phyloP scores from a whole-genome alignment of 2,113 vertebrate species.

The Chiloscyllium plagiosum region DNA sequence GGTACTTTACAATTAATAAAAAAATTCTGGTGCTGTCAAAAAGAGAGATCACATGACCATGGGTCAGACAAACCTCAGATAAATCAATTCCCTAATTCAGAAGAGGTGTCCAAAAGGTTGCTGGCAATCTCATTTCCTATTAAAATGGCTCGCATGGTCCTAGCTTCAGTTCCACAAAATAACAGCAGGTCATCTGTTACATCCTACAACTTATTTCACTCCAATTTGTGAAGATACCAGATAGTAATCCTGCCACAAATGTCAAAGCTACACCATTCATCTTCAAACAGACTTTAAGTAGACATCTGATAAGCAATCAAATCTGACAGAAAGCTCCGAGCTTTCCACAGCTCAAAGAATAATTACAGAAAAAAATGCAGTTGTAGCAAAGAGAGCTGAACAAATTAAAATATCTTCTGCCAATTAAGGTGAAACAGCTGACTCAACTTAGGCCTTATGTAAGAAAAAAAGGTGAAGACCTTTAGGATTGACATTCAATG shows the following conservation, averaged over 20 bases:
- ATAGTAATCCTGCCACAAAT: not conserved
- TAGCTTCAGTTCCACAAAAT: not conserved
- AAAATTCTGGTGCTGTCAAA: not conserved
- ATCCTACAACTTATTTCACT: slow-evolving; percentile 1
- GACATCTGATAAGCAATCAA: not conserved
- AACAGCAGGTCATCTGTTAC: not conserved
- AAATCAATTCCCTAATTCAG: not conserved
- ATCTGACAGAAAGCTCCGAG: not conserved
- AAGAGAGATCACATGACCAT: not conserved
- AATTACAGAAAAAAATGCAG: not conserved
- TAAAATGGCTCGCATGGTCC: not conserved
- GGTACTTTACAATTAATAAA: not conserved
- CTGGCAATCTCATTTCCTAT: not conserved
- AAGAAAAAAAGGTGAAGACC: not conserved
- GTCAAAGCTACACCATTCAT: not conserved
- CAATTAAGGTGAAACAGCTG: not conserved
- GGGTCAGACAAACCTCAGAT: not conserved
- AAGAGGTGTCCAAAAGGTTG: not conserved
- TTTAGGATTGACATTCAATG: too few relatives aligned
- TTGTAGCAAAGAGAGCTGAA: not conserved
- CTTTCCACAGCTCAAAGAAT: not conserved
- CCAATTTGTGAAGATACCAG: not conserved
- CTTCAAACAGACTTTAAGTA: not conserved
- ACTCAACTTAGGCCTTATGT: not conserved
- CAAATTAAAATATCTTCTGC: not conserved